Evolutionary conservation across 2,797 vertebrate species (phyloP).

Genomic region (Clarias pachynema): DNA sequence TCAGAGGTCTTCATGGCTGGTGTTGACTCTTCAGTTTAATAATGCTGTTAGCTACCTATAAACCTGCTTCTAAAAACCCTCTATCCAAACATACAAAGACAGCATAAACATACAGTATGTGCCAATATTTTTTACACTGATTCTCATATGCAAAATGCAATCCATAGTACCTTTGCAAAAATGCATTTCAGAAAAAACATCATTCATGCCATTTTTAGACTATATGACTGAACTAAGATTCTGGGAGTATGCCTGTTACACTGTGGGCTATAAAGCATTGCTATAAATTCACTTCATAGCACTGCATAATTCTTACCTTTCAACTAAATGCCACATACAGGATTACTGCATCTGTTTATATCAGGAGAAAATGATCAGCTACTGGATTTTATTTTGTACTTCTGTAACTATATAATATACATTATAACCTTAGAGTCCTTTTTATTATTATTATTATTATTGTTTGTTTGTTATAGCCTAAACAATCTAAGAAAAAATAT

Average conservation of each 20-base stretch:
- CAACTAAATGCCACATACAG: not conserved
- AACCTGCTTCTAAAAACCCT: not conserved
- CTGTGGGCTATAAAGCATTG: not conserved
- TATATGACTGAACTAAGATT: not conserved
- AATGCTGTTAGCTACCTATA: constrained; percentile 19
- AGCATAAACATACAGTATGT: not conserved
- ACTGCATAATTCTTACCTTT: not conserved
- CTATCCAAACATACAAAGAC: constrained; percentile 1
- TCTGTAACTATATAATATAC: not conserved
- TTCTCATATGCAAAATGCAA: not conserved
- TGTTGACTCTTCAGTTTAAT: constrained; percentile 33
- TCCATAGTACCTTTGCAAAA: not conserved
- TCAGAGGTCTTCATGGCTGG: constrained; percentile 20
- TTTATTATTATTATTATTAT: not conserved
- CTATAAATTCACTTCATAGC: not conserved
- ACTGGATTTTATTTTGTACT: constrained; percentile 14
- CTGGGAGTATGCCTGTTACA: not conserved
- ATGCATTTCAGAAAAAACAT: not conserved
- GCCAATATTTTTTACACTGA: not conserved
- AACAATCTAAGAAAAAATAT: not conserved
- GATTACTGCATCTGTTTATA: not conserved
- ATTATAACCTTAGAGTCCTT: not conserved
- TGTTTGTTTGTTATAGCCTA: not conserved
- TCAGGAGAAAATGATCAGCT: constrained; percentile 42
- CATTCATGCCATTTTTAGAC: not conserved